phyloP scores from a whole-genome alignment of 2,888 invertebrate genomes.

The Diplazon laetatorius region DNA sequence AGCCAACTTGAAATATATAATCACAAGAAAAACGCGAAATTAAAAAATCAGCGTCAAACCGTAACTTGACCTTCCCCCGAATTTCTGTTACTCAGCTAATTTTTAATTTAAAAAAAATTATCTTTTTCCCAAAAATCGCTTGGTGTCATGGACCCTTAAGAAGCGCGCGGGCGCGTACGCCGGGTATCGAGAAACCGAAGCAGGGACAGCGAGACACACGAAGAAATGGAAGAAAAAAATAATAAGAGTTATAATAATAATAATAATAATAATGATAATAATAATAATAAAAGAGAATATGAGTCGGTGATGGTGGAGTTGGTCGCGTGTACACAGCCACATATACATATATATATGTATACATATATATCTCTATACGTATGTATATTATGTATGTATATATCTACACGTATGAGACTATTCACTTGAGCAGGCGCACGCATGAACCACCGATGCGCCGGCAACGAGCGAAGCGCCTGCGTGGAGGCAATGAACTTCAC shows the following conservation, averaged over 20 bases:
- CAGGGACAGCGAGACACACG: constrained; percentile 47
- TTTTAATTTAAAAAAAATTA: too few species aligned
- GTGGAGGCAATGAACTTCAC: constrained; percentile 82
- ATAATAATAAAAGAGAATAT: constrained; percentile 32
- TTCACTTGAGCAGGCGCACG: constrained; percentile 58
- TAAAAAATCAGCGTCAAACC: too few species aligned
- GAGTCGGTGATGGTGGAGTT: constrained; percentile 50
- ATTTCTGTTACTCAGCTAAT: too few species aligned
- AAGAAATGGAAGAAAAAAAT: constrained; percentile 22
- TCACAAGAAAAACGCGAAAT: too few species aligned
- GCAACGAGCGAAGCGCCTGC: constrained; percentile 65
- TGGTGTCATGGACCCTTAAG: too few species aligned
- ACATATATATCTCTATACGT: constrained; percentile 34
- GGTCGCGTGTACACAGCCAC: constrained; percentile 51
- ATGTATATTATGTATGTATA: too few species aligned
- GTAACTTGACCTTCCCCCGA: too few species aligned
- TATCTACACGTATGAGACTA: constrained; percentile 51
- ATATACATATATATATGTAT: constrained; percentile 17
- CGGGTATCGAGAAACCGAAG: constrained; percentile 54
- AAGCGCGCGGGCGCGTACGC: constrained; percentile 61
- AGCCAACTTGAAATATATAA: too few species aligned
- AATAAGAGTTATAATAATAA: constrained; percentile 5
- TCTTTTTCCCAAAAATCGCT: too few species aligned
- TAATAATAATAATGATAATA: constrained; percentile 1
- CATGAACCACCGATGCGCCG: constrained; percentile 48